A percentile compares a stretch with the other conserved stretches of the same genome.
Evolutionary conservation across 1,140 invertebrate genomes (phyloP).

Genomic region (Apis florea): DNA sequence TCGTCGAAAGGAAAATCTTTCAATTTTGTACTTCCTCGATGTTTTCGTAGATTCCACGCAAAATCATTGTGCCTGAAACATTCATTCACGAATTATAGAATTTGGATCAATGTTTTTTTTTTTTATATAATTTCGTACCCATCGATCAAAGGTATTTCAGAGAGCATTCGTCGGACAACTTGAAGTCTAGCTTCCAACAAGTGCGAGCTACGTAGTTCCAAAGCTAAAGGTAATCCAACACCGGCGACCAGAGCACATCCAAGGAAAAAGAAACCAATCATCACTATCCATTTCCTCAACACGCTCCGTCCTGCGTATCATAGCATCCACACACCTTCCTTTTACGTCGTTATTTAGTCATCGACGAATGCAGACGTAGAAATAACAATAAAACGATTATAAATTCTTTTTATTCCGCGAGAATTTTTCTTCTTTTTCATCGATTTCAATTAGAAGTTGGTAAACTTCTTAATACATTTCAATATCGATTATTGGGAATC

Average conservation of each 20-base stretch:
- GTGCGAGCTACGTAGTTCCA: slow-evolving; percentile 82
- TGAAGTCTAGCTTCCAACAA: slow-evolving; percentile 82
- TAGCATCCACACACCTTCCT: background rate
- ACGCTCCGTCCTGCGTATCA: slow-evolving; percentile 60
- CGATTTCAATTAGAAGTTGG: background rate
- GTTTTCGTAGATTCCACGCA: slow-evolving; percentile 90
- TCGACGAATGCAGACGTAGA: background rate
- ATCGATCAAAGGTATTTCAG: slow-evolving; percentile 82
- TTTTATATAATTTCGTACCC: slow-evolving; percentile 70
- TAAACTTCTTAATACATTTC: background rate
- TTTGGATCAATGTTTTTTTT: too few species aligned
- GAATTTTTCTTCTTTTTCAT: background rate
- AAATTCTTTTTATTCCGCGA: background rate
- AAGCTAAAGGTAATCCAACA: slow-evolving; percentile 81
- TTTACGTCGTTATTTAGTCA: background rate
- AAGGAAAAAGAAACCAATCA: slow-evolving; percentile 75
- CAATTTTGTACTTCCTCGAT: slow-evolving; percentile 85
- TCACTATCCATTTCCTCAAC: slow-evolving; percentile 74
- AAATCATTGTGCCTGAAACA: slow-evolving; percentile 87
- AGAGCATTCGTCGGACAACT: slow-evolving; percentile 82
- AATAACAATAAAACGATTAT: background rate
- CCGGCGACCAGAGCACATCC: slow-evolving; percentile 77
- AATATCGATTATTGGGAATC: background rate
- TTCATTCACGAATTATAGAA: too few species aligned
- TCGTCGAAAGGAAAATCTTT: slow-evolving; percentile 86